phyloP scores from a whole-genome alignment of 2,113 vertebrate genomes.

The Epinephelus lanceolatus region DNA sequence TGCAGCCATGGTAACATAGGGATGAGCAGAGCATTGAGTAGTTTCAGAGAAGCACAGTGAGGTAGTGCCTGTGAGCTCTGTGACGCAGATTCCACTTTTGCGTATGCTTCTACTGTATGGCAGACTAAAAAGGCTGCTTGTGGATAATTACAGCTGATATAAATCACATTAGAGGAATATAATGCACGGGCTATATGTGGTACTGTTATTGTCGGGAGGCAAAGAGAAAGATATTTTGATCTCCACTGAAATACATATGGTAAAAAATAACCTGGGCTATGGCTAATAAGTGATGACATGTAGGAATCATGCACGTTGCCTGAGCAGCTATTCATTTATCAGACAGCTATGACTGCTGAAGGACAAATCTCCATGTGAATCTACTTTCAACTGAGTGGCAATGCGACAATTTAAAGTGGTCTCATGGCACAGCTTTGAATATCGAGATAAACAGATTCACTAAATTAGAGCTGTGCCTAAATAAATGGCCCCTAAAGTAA shows the following conservation, averaged over 20 bases:
- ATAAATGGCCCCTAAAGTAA: background rate
- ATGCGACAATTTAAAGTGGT: background rate
- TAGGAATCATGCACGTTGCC: background rate
- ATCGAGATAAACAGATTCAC: background rate
- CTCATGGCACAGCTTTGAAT: background rate
- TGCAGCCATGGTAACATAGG: constrained; percentile 80
- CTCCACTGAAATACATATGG: constrained; percentile 4
- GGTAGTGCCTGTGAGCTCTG: constrained; percentile 69
- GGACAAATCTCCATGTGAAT: background rate
- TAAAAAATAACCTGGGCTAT: background rate
- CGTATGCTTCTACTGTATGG: constrained; percentile 57
- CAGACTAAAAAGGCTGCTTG: constrained; percentile 36
- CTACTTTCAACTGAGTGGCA: background rate
- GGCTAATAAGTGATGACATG: background rate
- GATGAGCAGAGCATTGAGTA: constrained; percentile 70
- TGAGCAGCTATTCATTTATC: background rate
- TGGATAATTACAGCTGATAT: constrained; percentile 51
- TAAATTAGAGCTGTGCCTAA: background rate
- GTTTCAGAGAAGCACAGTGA: constrained; percentile 71
- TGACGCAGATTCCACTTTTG: constrained; percentile 77
- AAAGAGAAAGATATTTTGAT: constrained; percentile 7
- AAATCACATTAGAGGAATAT: constrained; percentile 48
- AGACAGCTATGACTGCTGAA: constrained; percentile 3
- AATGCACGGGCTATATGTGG: background rate
- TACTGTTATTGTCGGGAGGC: background rate